Percentiles rank a stretch among this genome's conserved stretches.
Conservation (phyloP, 1,140 invertebrate genomes). For the Vanessa atalanta region DNA sequence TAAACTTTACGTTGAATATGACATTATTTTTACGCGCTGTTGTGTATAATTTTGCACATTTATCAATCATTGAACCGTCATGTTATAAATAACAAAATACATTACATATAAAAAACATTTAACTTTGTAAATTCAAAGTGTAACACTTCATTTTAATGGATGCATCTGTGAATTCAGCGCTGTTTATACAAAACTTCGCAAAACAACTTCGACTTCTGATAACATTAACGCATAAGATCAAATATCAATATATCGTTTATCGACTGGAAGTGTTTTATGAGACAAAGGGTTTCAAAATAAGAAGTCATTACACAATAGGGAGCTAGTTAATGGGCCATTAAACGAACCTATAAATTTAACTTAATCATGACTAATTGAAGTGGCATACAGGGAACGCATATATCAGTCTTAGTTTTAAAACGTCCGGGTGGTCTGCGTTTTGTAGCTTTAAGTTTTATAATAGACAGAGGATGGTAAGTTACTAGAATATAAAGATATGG, state of each 20-base stretch:
- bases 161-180: neutral
- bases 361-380: constrained; percentile 78
- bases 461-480: constrained; percentile 52
- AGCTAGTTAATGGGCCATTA: constrained; percentile 74
- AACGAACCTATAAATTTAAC: constrained; percentile 75
- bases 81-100: too few species aligned
- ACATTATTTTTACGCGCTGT: too few species aligned
- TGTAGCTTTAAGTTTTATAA: constrained; percentile 60
- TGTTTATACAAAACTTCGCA: neutral
- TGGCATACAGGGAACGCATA: constrained; percentile 59
- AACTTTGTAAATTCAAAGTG: neutral
- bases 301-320: constrained; percentile 68
- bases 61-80: too few species aligned
- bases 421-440: constrained; percentile 63
- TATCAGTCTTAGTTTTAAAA: constrained; percentile 53
- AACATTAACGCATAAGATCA: constrained; percentile 37
- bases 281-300: constrained; percentile 61
- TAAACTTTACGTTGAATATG: too few species aligned
- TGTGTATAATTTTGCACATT: too few species aligned
- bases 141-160: neutral
- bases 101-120: too few species aligned
- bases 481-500: constrained; percentile 68
- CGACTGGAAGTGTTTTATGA: constrained; percentile 72
- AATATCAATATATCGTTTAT: constrained; percentile 66
- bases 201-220: constrained; percentile 10